Evolutionary conservation across 2,888 invertebrate genomes (phyloP).

Genomic region (Aquatica leii): DNA sequence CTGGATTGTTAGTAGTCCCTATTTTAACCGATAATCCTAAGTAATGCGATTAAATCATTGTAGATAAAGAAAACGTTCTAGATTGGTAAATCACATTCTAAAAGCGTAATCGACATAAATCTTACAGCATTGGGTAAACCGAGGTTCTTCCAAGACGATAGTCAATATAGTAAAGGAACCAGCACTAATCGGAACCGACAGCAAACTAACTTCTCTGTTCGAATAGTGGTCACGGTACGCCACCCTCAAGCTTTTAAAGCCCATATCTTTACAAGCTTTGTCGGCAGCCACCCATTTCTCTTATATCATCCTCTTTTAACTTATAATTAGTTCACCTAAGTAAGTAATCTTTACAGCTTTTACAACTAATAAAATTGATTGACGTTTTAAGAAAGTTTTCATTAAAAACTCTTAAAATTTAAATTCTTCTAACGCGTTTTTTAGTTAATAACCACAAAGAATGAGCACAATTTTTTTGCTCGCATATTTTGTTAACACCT

Average conservation of each 20-base stretch:
- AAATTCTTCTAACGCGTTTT: too few relatives aligned
- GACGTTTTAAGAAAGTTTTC: neutral
- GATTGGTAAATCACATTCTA: conserved; percentile 9
- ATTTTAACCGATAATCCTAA: too few relatives aligned
- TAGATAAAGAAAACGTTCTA: conserved; percentile 8
- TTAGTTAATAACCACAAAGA: too few relatives aligned
- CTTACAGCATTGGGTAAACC: conserved; percentile 23
- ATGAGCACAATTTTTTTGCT: too few relatives aligned
- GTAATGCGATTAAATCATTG: conserved; percentile 6
- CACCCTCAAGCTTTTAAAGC: conserved; percentile 33
- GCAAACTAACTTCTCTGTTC: conserved; percentile 42
- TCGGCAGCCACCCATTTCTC: conserved; percentile 26
- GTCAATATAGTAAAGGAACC: conserved; percentile 46
- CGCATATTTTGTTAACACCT: too few relatives aligned
- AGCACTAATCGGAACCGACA: conserved; percentile 46
- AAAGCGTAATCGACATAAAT: conserved; percentile 36
- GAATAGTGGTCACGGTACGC: conserved; percentile 41
- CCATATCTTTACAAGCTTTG: conserved; percentile 25
- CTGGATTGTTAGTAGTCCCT: too few relatives aligned
- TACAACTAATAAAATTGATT: conserved; percentile 15
- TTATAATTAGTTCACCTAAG: conserved; percentile 28
- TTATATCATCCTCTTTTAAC: conserved; percentile 26
- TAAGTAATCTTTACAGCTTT: conserved; percentile 19
- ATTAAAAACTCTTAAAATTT: too few relatives aligned
- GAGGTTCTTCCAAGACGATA: conserved; percentile 28